phyloP scores from a whole-genome alignment of 2,797 vertebrate genomes.

The Enteromius thamalakanensis region DNA sequence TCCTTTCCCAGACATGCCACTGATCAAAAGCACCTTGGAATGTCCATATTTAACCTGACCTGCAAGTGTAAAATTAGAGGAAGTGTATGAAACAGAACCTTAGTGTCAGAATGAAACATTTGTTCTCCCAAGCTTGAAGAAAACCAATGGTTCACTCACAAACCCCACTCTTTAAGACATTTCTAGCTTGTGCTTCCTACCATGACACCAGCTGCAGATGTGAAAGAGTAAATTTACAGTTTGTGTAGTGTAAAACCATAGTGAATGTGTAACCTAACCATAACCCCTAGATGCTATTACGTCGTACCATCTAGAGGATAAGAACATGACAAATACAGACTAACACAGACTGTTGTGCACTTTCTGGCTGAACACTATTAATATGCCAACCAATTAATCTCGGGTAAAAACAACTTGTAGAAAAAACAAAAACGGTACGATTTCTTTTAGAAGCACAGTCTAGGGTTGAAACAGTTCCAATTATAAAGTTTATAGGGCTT shows the following conservation, averaged over 20 bases:
- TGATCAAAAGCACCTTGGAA: constrained; percentile 45
- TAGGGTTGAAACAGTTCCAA: constrained; percentile 1
- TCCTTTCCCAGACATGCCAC: constrained; percentile 9
- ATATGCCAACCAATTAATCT: constrained; percentile 12
- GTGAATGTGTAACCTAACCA: not conserved
- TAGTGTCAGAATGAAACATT: not conserved
- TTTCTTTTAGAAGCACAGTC: not conserved
- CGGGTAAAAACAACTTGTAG: not conserved
- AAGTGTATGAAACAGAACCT: constrained; percentile 6
- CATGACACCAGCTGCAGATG: not conserved
- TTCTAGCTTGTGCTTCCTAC: constrained; percentile 20
- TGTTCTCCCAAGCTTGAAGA: not conserved
- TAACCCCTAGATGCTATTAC: not conserved
- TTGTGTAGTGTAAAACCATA: constrained; percentile 12
- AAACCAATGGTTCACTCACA: not conserved
- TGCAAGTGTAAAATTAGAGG: constrained; percentile 36
- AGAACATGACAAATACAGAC: not conserved
- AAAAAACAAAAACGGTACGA: not conserved
- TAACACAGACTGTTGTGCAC: not conserved
- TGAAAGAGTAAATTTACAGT: not conserved
- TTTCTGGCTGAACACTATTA: constrained; percentile 23
- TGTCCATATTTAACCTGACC: constrained; percentile 45
- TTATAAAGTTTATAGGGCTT: not conserved
- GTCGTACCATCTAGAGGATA: not conserved
- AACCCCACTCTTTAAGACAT: not conserved